Evolutionary conservation across 1,140 invertebrate genomes (phyloP).

Genomic region (Anthonomus grandis): DNA sequence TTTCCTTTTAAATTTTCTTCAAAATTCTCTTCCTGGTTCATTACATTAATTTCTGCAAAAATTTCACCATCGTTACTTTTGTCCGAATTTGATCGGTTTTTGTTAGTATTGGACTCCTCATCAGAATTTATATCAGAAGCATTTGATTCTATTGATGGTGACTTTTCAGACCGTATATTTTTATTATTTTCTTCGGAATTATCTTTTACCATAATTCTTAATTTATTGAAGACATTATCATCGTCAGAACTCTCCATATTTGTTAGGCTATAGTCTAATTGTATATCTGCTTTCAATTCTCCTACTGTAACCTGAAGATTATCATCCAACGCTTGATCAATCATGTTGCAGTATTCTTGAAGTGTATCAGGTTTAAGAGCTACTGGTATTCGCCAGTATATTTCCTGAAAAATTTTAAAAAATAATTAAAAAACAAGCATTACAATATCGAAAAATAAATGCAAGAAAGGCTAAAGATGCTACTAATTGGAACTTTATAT

Average conservation of each 20-base stretch:
- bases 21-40: too few relatives aligned
- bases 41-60: too few relatives aligned
- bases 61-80: too few relatives aligned
- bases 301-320: conserved; percentile 39
- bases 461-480: too few relatives aligned
- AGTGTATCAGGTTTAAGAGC: conserved; percentile 51
- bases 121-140: too few relatives aligned
- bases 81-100: neutral
- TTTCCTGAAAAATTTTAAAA: conserved; percentile 47
- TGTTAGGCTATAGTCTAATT: conserved; percentile 5
- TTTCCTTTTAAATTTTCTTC: too few relatives aligned
- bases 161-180: too few relatives aligned
- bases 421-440: too few relatives aligned
- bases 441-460: too few relatives aligned
- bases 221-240: conserved; percentile 39
- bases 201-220: conserved; percentile 36
- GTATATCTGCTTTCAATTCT: conserved; percentile 14
- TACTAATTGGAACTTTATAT: too few relatives aligned
- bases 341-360: conserved; percentile 47
- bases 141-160: too few relatives aligned
- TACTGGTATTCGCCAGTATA: conserved; percentile 60
- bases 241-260: conserved; percentile 34
- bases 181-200: conserved; percentile 4
- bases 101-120: conserved; percentile 9
- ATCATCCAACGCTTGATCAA: conserved; percentile 50